Percentiles rank a stretch among this genome's conserved stretches.
Evolutionary conservation across 2,797 vertebrate species (phyloP).

Genomic region (Morus bassanus): DNA sequence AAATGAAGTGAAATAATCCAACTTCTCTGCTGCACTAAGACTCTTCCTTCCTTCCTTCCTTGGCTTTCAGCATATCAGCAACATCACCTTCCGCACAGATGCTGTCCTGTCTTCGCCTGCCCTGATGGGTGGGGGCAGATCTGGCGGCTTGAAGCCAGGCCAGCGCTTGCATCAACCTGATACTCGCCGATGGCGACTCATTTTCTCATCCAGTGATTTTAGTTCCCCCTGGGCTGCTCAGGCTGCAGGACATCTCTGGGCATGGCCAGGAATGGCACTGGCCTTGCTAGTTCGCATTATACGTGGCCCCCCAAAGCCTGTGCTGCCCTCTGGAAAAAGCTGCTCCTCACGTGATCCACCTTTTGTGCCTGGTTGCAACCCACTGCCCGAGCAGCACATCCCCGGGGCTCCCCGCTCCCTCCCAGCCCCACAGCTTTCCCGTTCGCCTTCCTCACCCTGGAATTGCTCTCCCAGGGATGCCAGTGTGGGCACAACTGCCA

Average conservation of each 20-base stretch:
- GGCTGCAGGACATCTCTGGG: neutral
- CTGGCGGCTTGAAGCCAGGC: neutral
- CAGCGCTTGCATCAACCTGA: neutral
- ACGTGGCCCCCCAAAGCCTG: rapidly evolving
- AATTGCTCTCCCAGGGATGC: neutral
- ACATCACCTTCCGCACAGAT: neutral
- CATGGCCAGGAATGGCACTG: neutral
- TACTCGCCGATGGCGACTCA: neutral
- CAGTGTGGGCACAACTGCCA: neutral
- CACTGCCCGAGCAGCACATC: neutral
- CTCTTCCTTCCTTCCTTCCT: neutral
- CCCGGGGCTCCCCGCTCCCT: neutral
- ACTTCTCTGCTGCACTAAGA: neutral
- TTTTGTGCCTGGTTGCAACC: neutral
- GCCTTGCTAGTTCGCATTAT: rapidly evolving
- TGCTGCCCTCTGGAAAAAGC: neutral
- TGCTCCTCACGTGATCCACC: neutral
- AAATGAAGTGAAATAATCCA: neutral
- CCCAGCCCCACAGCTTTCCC: neutral
- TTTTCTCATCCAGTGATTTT: neutral
- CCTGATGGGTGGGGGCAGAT: neutral
- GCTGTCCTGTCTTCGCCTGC: neutral
- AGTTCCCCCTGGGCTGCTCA: neutral
- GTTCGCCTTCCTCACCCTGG: neutral
- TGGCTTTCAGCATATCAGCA: neutral